phyloP scores from a whole-genome alignment of 2,113 vertebrate genomes.

The Nothocercus nigrocapillus region DNA sequence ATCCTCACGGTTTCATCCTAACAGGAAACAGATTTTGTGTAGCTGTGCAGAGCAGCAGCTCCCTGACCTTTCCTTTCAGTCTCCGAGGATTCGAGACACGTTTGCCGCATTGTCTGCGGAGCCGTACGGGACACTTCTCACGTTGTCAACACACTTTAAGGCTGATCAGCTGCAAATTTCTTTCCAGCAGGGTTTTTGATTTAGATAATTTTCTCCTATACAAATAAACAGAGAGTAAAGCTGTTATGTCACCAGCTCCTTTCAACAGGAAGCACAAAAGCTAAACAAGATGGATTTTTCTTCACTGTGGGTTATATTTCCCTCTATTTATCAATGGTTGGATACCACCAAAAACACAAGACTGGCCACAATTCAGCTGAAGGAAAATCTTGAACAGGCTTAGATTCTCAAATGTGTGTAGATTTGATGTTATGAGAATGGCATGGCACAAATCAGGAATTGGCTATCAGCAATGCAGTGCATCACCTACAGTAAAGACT shows the following conservation, averaged over 20 bases:
- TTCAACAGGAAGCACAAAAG: slow-evolving; percentile 48
- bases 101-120: slow-evolving; percentile 58
- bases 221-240: slow-evolving; percentile 49
- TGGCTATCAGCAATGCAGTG: slow-evolving; percentile 25
- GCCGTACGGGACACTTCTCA: slow-evolving; percentile 53
- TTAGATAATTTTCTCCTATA: slow-evolving; percentile 43
- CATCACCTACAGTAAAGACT: slow-evolving; percentile 50
- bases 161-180: slow-evolving; percentile 38
- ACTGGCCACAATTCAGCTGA: neutral
- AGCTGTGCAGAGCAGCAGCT: slow-evolving; percentile 32
- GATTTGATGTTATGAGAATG: slow-evolving; percentile 11
- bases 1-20: slow-evolving; percentile 12
- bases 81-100: slow-evolving; percentile 61
- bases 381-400: neutral
- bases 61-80: slow-evolving; percentile 58
- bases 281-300: neutral
- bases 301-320: neutral
- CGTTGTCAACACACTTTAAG: slow-evolving; percentile 53
- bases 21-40: slow-evolving; percentile 61
- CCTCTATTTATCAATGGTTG: neutral
- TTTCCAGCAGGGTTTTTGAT: slow-evolving; percentile 46
- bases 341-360: neutral
- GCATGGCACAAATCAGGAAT: slow-evolving; percentile 28
- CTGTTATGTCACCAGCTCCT: slow-evolving; percentile 23
- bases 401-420: slow-evolving; percentile 33